Evolutionary conservation across 2,797 vertebrate genomes (phyloP).

Genomic region (Urosaurus nigricauda): DNA sequence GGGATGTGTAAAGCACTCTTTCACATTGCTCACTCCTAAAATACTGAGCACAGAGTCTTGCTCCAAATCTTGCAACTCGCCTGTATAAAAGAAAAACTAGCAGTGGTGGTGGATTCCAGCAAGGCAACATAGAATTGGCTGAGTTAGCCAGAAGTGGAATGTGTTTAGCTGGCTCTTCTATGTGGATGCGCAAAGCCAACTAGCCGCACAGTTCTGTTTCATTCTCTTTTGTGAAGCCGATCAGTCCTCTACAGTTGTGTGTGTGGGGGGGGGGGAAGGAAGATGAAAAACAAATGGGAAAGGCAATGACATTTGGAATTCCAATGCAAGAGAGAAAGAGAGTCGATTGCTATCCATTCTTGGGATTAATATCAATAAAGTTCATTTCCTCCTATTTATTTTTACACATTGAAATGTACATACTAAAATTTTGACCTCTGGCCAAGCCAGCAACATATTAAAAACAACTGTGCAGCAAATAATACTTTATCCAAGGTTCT

Average conservation of each 20-base stretch:
- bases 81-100: slow-evolving; percentile 20
- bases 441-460: background rate
- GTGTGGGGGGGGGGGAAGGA: background rate
- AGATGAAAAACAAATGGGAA: slow-evolving; percentile 5
- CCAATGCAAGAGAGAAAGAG: slow-evolving; percentile 37
- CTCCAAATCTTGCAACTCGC: slow-evolving; percentile 30
- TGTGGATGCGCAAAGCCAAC: background rate
- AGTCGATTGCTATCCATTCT: slow-evolving; percentile 31
- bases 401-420: background rate
- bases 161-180: slow-evolving; percentile 4
- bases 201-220: slow-evolving; percentile 42
- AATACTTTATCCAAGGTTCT: background rate
- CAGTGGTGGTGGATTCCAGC: background rate
- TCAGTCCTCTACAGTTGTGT: slow-evolving; percentile 14
- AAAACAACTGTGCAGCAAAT: background rate
- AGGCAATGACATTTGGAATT: slow-evolving; percentile 35
- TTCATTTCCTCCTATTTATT: background rate
- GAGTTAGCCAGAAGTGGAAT: slow-evolving; percentile 30
- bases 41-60: background rate
- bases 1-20: background rate
- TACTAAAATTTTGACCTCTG: background rate
- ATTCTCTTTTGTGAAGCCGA: slow-evolving; percentile 1
- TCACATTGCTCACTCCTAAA: background rate
- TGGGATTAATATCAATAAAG: slow-evolving; percentile 15
- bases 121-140: slow-evolving; percentile 24